Evolutionary conservation across 2,888 invertebrate species (phyloP).

Genomic region (Melanostoma mellinum): DNA sequence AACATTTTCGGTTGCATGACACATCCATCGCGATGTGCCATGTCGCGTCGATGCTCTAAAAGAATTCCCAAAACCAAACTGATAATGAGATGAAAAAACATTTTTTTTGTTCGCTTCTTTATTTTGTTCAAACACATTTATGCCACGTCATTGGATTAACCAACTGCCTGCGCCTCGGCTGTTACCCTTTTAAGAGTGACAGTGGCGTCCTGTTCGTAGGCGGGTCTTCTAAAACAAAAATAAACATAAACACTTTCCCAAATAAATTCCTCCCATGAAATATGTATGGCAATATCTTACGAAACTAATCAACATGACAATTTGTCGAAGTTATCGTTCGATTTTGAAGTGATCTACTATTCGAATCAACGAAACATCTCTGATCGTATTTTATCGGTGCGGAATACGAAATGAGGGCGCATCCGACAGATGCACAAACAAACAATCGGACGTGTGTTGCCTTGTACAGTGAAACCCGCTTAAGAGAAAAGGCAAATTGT

Average conservation of each 20-base stretch:
- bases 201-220: conserved; percentile 29
- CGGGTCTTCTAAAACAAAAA: not conserved
- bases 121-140: not conserved
- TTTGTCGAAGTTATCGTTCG: conserved; percentile 36
- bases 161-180: not conserved
- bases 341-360: conserved; percentile 20
- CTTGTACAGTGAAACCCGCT: too few species aligned
- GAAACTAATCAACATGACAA: conserved; percentile 42
- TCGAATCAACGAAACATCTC: conserved; percentile 33
- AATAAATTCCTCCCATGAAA: conserved; percentile 1
- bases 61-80: not conserved
- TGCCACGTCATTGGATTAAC: conserved; percentile 19
- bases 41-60: conserved; percentile 24
- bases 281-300: conserved; percentile 18
- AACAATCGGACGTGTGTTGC: conserved; percentile 28
- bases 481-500: too few species aligned
- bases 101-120: not conserved
- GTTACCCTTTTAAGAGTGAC: conserved; percentile 17
- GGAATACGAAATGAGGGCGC: conserved; percentile 52
- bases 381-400: conserved; percentile 27
- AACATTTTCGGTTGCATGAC: conserved; percentile 50
- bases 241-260: not conserved
- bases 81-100: conserved; percentile 8
- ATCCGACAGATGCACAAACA: conserved; percentile 33
- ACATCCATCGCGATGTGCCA: conserved; percentile 44